Evolutionary conservation across 2,797 vertebrate genomes (phyloP), one percentile per base, ranked within the genome.

Genomic region (Sardinella longiceps): DNA sequence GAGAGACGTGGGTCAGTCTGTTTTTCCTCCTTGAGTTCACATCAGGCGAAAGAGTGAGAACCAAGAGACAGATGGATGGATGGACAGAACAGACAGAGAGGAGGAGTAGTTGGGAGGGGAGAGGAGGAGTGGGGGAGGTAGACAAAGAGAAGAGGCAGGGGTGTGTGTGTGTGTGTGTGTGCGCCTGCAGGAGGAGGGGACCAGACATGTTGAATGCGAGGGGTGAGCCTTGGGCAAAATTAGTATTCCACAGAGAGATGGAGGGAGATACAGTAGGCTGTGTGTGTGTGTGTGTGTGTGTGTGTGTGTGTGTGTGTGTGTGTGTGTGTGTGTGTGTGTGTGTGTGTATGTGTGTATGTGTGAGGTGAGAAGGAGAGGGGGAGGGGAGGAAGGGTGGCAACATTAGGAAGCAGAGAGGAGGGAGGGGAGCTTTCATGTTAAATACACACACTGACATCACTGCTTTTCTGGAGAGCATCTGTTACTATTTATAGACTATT

Each of bases 201-300:
- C 37, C 92, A 94, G 92, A 93, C 91, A 91, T 90, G 89, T 89
- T 87, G 87, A 90, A 81, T 84, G 91, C 91, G 91, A 91, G 94
- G 90, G 18, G 91, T 92, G 91, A 91, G 86, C 86, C 88, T 82
- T 85, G 70, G 86, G 84, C 90, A 86, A 91, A 43, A 93, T 91
- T 90, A 91, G 87, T 92, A 91, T 91, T 88, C 84, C 37, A 86
- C 89, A 86, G 87, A 89, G 82, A 84, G 90, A n/a, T 28, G 56
- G 81, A 87, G 83, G 83, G 48, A 80, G 80, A 63, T 23, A n/a
- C n/a, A n/a, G n/a, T n/a, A 28, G 60, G 25, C n/a, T 66, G 30
- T 14, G 63, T 37, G 28, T 70, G 28, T 33, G n/a, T n/a, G n/a
- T n/a, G n/a, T n/a, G n/a, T n/a, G n/a, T n/a, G n/a, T n/a, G n/a